Conservation (phyloP, 1,140 invertebrate species). For the Drosophila ogumai region DNA sequence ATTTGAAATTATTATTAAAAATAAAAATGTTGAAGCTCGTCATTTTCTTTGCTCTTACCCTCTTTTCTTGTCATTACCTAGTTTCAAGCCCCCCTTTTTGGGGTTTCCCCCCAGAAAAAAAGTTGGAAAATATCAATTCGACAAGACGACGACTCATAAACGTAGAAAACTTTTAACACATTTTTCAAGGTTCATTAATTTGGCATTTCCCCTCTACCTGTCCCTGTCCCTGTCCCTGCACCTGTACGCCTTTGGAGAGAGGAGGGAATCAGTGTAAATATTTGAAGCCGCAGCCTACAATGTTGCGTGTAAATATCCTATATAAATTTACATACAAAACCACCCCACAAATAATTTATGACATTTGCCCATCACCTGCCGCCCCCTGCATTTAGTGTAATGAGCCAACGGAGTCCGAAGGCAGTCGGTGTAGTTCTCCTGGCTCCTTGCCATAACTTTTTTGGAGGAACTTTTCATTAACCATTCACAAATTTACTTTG, state of each 20-base stretch:
- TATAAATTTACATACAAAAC: conserved; percentile 66
- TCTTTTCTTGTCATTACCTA: conserved; percentile 26
- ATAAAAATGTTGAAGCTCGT: too few relatives aligned
- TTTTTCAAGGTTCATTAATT: conserved; percentile 84
- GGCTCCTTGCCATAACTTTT: conserved; percentile 6
- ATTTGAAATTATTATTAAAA: background rate
- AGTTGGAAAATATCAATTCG: conserved; percentile 54
- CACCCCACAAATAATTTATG: conserved; percentile 65
- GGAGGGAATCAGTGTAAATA: conserved; percentile 76
- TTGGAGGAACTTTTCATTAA: conserved; percentile 75
- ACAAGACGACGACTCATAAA: conserved; percentile 57
- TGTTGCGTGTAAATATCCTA: conserved; percentile 82
- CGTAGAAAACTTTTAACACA: conserved; percentile 76
- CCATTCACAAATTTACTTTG: conserved; percentile 83
- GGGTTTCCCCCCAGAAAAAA: background rate
- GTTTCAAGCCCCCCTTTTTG: conserved; percentile 5
- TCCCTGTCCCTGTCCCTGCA: background rate
- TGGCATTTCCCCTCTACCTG: conserved; percentile 20
- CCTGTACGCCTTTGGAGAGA: background rate
- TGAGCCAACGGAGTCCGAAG: conserved; percentile 59
- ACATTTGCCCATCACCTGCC: conserved; percentile 65
- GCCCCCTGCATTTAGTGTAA: conserved; percentile 68
- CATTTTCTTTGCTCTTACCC: too few relatives aligned
- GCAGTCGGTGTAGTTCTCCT: conserved; percentile 13
- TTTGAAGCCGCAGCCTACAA: conserved; percentile 76